Base-by-base conservation (phyloP, 2,888 invertebrate genomes). In the Dolichomitus sp. region DNA sequence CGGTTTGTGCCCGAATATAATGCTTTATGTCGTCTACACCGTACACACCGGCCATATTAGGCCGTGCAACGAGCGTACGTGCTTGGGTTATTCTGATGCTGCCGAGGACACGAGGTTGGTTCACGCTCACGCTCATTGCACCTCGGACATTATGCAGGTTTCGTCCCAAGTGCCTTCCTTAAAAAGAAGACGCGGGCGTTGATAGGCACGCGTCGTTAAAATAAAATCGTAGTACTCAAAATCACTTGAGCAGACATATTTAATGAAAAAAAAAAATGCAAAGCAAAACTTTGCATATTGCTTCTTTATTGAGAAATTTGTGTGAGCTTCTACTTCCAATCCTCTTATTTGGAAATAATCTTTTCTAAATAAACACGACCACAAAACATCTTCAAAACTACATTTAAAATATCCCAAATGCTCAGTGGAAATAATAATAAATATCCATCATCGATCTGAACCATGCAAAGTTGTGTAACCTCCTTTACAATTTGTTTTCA, bases 1-100 rank as follows among this genome's bases (percentile, higher is more conserved):
- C 65, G 72, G 70, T 77, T 59, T 42, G 42, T 83, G 84, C 81
- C 84, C 81, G 87, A 88, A 89, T 89, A 86, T 88, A 86, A 89
- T 88, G 85, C 59, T 63, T 77, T 76, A 75, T 84, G 85, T 80
- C 85, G 88, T 81, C 81, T 81, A 69, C 69, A 69, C 33, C 72
- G 66, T 77, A 69, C 68, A 61, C 61, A 61, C 68, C 23, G 54
- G 73, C 81, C 81, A 81, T 81, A 81, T 81, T 81, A 81, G 81
- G 81, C 72, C 77, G 89, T 87, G 87, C 88, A 84, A 87, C 87
- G 85, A 84, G 84, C 81, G 85, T 89, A 90, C 91, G 91, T 89
- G 91, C 87, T 76, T 88, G 81, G 89, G 86, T 86, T 37, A 86
- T 86, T 91, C 85, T 86, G 78, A 86, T 86, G 85, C 81, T 66